phyloP scores from a whole-genome alignment of 2,797 vertebrate genomes.

The Sebastes alutus region DNA sequence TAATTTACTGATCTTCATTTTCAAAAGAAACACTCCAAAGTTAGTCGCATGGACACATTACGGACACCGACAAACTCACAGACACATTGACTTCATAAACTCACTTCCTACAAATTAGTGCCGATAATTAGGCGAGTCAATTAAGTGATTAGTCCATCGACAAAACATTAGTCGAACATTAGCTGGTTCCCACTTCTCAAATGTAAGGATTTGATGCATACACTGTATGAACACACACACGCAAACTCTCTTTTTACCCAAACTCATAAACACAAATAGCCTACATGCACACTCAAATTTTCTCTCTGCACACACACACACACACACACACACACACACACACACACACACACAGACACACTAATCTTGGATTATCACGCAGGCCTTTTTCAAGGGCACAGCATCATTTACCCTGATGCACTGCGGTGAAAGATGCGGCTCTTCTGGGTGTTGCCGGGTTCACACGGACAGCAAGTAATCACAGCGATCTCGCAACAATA shows the following conservation, averaged over 20 bases:
- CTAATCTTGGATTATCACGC: conserved; percentile 77
- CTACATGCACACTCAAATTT: conserved; percentile 30
- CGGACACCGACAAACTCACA: background rate
- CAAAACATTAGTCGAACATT: conserved; percentile 1
- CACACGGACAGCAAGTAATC: conserved; percentile 1
- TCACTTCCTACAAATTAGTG: background rate
- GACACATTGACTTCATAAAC: background rate
- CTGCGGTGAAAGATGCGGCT: conserved; percentile 39
- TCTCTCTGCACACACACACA: background rate
- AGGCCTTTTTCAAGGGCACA: conserved; percentile 72
- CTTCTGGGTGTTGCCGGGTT: conserved; percentile 23
- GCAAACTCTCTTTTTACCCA: background rate
- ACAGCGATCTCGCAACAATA: background rate
- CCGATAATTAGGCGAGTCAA: background rate
- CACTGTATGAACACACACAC: background rate
- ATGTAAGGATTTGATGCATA: background rate
- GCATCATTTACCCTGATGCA: conserved; percentile 68
- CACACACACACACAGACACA: conserved; percentile 20
- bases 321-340: too few relatives aligned
- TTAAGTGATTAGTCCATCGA: background rate
- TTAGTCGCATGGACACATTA: background rate
- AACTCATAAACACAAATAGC: conserved; percentile 27
- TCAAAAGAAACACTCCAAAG: background rate
- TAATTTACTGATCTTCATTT: background rate
- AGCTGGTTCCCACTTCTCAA: background rate